Conservation (phyloP, 23 tunicate species). For the Oikopleura vanhoeffeni region DNA sequence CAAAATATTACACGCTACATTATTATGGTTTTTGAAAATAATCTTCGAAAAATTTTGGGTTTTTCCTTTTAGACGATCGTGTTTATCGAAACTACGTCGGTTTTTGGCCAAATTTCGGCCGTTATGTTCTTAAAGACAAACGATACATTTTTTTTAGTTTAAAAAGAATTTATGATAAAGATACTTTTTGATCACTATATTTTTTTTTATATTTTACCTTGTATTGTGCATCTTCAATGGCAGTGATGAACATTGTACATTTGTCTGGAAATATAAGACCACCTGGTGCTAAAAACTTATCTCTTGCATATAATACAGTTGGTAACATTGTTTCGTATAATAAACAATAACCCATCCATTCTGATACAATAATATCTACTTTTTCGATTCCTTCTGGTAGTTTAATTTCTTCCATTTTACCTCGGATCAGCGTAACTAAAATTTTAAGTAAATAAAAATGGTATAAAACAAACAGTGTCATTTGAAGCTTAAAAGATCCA, state of each 20-base stretch:
- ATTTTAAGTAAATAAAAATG: neutral
- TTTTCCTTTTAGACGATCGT: too few relatives aligned
- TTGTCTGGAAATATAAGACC: neutral
- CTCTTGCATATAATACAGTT: constrained; percentile 84
- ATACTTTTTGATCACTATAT: too few relatives aligned
- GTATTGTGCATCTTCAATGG: neutral
- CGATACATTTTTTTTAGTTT: too few relatives aligned
- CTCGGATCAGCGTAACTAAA: constrained; percentile 51
- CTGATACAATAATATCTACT: constrained; percentile 85
- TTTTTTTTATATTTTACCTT: neutral
- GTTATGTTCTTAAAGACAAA: too few relatives aligned
- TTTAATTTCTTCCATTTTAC: constrained; percentile 83
- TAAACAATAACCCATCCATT: constrained; percentile 98
- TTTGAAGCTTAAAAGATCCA: too few relatives aligned
- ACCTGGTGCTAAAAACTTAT: constrained; percentile 25
- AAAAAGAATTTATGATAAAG: too few relatives aligned
- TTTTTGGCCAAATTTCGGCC: too few relatives aligned
- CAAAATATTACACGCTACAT: too few relatives aligned
- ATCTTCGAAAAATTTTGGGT: too few relatives aligned
- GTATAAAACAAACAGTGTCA: too few relatives aligned
- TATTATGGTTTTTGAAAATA: too few relatives aligned
- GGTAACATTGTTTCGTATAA: constrained; percentile 93
- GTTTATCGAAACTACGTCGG: too few relatives aligned
- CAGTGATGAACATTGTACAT: neutral
- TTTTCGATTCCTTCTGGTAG: constrained; percentile 50